Base-by-base conservation (phyloP, 2,797 vertebrate species). In the Neosalanx taihuensis region DNA sequence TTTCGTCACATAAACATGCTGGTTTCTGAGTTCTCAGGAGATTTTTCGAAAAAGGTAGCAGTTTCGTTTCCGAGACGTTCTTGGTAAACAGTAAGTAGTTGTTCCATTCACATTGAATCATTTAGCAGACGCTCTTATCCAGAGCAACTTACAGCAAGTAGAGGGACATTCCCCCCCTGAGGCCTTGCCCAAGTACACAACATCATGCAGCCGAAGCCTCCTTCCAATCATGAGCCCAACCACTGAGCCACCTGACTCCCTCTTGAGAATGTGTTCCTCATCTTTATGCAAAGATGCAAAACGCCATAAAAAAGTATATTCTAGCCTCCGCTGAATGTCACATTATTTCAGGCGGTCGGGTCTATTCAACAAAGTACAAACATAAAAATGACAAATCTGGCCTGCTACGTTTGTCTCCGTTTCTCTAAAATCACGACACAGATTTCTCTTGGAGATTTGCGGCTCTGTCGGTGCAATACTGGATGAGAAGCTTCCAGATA, bases 1-100 rank as follows among this genome's bases (percentile, higher is more conserved):
- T 69, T 74, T 66, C n/a, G 66, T 64, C 70, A 78, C 51, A 76
- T 29, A 79, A 68, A 53, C 76, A 82, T 70, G 72, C 72, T 71
- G 0, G 72, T 75, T 79, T 82, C 58, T 78, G 71, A 88, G 85
- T 83, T 73, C 73, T 9, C 51, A 79, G 79, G 74, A 81, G 81
- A 85, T 89, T 81, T 85, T 10, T n/a, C n/a, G n/a, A 56, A 72
- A 61, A 74, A 78, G 59, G 60, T 76, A 59, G 65, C 59, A 76
- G 61, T 72, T 72, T 72, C 74, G 59, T 69, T 65, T 64, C 64
- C 2, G 18, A 0, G 46, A 67, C 64, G 64, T 62, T 72, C 76
- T 66, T 72, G 61, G 12, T 12, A 51, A 20, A 51, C 7, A 15
- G 18, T 41, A 35, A 41, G 31, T 10, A 37, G 4, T 26, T 66